Percentiles rank a stretch among this genome's conserved stretches.
These are phyloP conservation scores for Oreonectes daqikongensis DNA, from an alignment of 2,797 vertebrate species.

Conservation along the genomic window DNA sequence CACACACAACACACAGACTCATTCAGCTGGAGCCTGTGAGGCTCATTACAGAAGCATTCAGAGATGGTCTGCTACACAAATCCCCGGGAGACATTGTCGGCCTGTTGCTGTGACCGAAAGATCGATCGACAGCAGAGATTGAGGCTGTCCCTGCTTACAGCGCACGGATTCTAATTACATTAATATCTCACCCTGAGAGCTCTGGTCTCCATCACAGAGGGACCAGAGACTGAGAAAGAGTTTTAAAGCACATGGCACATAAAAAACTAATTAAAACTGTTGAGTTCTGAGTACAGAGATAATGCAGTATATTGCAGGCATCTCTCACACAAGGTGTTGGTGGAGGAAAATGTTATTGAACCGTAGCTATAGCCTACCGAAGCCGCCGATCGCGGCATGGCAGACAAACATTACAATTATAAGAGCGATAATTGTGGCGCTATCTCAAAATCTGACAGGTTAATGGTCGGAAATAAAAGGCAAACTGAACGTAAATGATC, in stretches of 20 bases:
- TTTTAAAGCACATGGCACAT: constrained; percentile 25
- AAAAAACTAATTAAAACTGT: constrained; percentile 54
- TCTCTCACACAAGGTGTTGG: background rate
- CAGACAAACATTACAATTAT: constrained; percentile 25
- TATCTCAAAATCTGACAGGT: constrained; percentile 47
- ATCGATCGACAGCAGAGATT: constrained; percentile 59
- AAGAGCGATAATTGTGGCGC: constrained; percentile 34
- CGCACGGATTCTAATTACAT: constrained; percentile 51
- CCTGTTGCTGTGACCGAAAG: constrained; percentile 46
- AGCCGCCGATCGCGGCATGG: background rate
- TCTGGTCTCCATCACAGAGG: constrained; percentile 14
- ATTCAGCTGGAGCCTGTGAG: constrained; percentile 22
- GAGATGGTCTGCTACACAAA: constrained; percentile 25
- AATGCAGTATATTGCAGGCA: background rate
- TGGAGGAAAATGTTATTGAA: constrained; percentile 1
- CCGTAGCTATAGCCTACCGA: background rate
- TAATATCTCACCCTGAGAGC: constrained; percentile 49
- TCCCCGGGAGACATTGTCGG: constrained; percentile 28
- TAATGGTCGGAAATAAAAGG: constrained; percentile 23
- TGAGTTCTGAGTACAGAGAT: too few species aligned
- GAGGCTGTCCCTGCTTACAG: constrained; percentile 53
- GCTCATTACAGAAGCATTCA: constrained; percentile 36
- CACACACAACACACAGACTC: constrained; percentile 35
- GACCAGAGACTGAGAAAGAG: background rate
- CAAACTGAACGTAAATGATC: constrained; percentile 27